A percentile compares a stretch with the other conserved stretches of the same genome.
Conservation (phyloP, 2,113 vertebrate species). For the Neolamprologus kungweensis region DNA sequence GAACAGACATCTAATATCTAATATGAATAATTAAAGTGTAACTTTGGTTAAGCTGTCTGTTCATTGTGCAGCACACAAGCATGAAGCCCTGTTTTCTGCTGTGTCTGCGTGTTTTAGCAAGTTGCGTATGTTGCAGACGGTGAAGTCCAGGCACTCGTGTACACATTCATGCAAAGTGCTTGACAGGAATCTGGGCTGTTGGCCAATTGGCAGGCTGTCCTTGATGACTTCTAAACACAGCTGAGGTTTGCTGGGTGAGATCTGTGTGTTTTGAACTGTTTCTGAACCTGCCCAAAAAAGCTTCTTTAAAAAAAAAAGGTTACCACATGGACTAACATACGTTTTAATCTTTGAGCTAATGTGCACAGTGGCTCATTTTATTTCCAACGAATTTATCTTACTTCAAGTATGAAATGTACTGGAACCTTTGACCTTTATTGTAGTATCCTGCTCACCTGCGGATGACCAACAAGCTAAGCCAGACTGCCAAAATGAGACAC, state of each 20-base stretch:
- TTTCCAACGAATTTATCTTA: background rate
- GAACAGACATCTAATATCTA: background rate
- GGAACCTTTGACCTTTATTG: background rate
- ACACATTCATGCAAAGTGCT: background rate
- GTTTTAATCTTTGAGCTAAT: background rate
- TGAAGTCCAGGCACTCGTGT: background rate
- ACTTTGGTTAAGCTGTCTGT: background rate
- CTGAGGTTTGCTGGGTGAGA: background rate
- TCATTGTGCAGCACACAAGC: background rate
- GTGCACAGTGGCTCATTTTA: background rate
- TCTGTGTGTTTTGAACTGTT: background rate
- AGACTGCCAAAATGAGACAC: background rate
- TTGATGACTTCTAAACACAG: conserved; percentile 5
- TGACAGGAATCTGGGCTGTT: background rate
- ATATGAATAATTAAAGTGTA: background rate
- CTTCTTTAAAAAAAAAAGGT: background rate
- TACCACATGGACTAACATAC: background rate
- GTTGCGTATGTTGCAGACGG: background rate
- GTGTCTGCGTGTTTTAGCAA: background rate
- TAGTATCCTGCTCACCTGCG: background rate
- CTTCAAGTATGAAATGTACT: background rate
- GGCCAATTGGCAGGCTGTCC: conserved; percentile 3
- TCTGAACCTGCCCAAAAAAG: background rate
- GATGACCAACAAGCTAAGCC: background rate
- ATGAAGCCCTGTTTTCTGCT: background rate